Conservation (phyloP, 2,888 invertebrate genomes). For the Suillia variegata region DNA sequence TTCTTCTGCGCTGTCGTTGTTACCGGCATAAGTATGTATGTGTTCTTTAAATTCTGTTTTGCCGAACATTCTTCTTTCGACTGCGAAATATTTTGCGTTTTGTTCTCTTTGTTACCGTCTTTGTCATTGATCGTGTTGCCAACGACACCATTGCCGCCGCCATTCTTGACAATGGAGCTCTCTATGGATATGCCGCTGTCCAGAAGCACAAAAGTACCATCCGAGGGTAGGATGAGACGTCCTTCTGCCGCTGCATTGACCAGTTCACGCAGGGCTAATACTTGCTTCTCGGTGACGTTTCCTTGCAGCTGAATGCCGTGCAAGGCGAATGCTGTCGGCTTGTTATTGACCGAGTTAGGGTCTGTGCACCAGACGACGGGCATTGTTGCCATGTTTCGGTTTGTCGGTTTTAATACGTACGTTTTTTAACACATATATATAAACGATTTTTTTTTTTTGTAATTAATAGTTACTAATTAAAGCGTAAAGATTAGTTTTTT, state of each 20-base stretch:
- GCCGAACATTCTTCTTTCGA: conserved; percentile 10
- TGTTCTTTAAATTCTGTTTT: conserved; percentile 43
- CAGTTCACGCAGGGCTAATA: conserved; percentile 57
- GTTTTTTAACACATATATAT: background rate
- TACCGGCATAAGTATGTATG: conserved; percentile 57
- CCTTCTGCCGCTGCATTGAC: conserved; percentile 61
- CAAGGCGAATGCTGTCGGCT: conserved; percentile 60
- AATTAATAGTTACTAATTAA: too few relatives aligned
- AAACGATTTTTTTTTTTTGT: too few relatives aligned
- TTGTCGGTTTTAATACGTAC: background rate
- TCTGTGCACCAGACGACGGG: conserved; percentile 62
- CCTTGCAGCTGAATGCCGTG: conserved; percentile 62
- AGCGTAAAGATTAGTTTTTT: too few relatives aligned
- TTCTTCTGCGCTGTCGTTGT: conserved; percentile 29
- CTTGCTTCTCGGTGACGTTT: conserved; percentile 61
- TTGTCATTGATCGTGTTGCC: conserved; percentile 1
- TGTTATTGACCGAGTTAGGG: conserved; percentile 61
- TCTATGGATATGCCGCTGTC: conserved; percentile 61
- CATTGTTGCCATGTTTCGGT: conserved; percentile 55
- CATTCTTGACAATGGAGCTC: conserved; percentile 54
- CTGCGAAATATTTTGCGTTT: conserved; percentile 19
- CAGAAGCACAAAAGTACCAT: conserved; percentile 60
- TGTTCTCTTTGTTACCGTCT: conserved; percentile 31
- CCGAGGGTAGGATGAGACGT: conserved; percentile 60
- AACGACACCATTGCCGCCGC: conserved; percentile 18